These are phyloP conservation scores for Pectinophora gossypiella DNA, from an alignment of 1,140 invertebrate genomes.

Conservation along the genomic window DNA sequence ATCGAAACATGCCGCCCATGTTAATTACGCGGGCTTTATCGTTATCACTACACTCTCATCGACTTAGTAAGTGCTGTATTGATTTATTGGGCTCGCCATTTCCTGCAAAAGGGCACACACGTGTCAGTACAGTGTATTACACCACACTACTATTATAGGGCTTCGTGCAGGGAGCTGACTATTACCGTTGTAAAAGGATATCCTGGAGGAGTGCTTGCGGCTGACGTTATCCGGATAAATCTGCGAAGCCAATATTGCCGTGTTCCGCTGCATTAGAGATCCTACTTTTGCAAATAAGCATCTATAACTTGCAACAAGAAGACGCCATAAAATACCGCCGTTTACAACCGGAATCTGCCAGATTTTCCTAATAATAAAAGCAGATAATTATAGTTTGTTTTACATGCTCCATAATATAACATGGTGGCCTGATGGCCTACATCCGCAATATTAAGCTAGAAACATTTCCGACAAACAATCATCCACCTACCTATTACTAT, in stretches of 20 bases:
- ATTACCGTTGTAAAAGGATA: not conserved
- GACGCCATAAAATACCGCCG: too few species aligned
- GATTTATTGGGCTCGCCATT: conserved; percentile 17
- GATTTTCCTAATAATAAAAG: too few species aligned
- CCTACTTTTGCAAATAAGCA: not conserved
- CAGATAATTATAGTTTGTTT: too few species aligned
- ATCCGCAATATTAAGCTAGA: too few species aligned
- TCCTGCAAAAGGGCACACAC: not conserved
- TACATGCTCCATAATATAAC: too few species aligned
- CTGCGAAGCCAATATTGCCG: not conserved
- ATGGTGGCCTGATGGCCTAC: conserved; percentile 47
- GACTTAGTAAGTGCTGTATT: conserved; percentile 17
- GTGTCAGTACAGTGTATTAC: too few species aligned
- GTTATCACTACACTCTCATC: conserved; percentile 24
- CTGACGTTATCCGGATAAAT: not conserved
- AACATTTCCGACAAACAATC: too few species aligned
- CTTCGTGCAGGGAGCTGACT: not conserved
- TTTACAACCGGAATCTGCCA: too few species aligned
- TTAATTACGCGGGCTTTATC: conserved; percentile 26
- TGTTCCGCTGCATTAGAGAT: not conserved
- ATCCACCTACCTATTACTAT: too few species aligned
- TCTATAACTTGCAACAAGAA: too few species aligned
- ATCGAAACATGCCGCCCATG: conserved; percentile 18
- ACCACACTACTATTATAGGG: not conserved
- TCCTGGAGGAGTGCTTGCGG: not conserved